These are phyloP conservation scores for Pseudomyrmex cubaensis DNA, from an alignment of 1,140 invertebrate genomes.

Conservation along the genomic window DNA sequence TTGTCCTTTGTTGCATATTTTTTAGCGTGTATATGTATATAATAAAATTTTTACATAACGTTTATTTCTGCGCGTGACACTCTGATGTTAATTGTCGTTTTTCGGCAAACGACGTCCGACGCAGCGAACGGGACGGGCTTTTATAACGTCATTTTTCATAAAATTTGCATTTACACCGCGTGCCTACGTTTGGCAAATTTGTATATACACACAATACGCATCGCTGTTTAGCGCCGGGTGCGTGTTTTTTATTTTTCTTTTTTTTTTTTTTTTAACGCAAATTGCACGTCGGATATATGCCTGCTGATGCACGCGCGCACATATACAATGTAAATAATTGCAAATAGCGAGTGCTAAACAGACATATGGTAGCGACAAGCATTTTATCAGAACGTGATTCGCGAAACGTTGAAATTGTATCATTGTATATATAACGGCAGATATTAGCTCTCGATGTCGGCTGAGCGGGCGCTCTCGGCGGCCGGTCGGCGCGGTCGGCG, in stretches of 20 bases:
- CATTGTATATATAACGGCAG: constrained; percentile 10
- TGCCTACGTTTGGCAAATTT: neutral
- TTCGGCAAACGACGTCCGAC: neutral
- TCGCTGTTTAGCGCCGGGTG: neutral
- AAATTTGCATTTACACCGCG: constrained; percentile 50
- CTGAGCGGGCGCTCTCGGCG: neutral
- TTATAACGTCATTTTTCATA: constrained; percentile 37
- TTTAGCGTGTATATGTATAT: too few relatives aligned
- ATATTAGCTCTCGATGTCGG: constrained; percentile 4
- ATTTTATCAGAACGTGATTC: constrained; percentile 1
- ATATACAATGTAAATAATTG: constrained; percentile 25
- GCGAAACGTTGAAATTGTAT: constrained; percentile 23
- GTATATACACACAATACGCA: neutral
- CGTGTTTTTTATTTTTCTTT: neutral
- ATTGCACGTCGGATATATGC: constrained; percentile 15
- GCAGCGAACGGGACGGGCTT: neutral
- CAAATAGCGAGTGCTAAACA: constrained; percentile 16
- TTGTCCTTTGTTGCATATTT: too few relatives aligned
- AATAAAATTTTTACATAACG: neutral
- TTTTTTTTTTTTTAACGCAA: neutral
- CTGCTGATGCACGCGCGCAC: neutral
- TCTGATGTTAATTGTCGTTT: constrained; percentile 14
- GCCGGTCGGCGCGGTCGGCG: neutral
- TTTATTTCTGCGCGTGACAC: neutral
- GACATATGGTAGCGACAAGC: constrained; percentile 2